Evolutionary conservation across 64 coral and sea anemone species (phyloP).

Genomic region (Dendrophyllia cribrosa): DNA sequence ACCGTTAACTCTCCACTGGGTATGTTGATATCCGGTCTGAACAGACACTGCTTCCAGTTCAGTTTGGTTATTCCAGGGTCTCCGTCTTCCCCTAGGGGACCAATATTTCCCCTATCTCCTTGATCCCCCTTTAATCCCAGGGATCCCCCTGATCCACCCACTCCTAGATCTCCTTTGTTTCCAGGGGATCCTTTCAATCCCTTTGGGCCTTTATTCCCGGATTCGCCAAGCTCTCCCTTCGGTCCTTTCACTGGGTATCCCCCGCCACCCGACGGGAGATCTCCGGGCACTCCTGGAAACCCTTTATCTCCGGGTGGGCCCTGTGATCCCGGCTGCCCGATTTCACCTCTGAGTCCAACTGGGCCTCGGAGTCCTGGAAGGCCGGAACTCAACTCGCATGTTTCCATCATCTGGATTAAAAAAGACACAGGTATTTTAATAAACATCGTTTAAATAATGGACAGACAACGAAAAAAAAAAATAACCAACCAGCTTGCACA

Average conservation of each 20-base stretch:
- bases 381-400: slow-evolving; percentile 78
- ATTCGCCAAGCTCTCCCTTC: slow-evolving; percentile 70
- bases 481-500: no score
- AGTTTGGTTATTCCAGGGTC: slow-evolving; percentile 49
- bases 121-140: slow-evolving; percentile 47
- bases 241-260: slow-evolving; percentile 51
- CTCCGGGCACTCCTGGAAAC: slow-evolving; percentile 58
- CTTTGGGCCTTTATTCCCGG: slow-evolving; percentile 65
- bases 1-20: slow-evolving; percentile 59
- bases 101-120: slow-evolving; percentile 48
- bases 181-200: slow-evolving; percentile 19
- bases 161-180: slow-evolving; percentile 30
- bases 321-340: background rate
- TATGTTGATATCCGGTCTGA: slow-evolving; percentile 73
- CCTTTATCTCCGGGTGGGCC: slow-evolving; percentile 63
- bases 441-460: background rate
- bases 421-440: background rate
- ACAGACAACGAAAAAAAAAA: background rate
- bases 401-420: slow-evolving; percentile 75
- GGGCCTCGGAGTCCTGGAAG: slow-evolving; percentile 58
- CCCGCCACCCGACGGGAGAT: background rate
- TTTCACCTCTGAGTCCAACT: slow-evolving; percentile 31
- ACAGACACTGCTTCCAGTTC: slow-evolving; percentile 92
- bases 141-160: slow-evolving; percentile 35
- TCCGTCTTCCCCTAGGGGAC: slow-evolving; percentile 50